Percentiles rank a stretch among this genome's conserved stretches.
These are phyloP conservation scores for Eupsilia transversa DNA, from an alignment of 2,888 invertebrate species.

Conservation along the genomic window DNA sequence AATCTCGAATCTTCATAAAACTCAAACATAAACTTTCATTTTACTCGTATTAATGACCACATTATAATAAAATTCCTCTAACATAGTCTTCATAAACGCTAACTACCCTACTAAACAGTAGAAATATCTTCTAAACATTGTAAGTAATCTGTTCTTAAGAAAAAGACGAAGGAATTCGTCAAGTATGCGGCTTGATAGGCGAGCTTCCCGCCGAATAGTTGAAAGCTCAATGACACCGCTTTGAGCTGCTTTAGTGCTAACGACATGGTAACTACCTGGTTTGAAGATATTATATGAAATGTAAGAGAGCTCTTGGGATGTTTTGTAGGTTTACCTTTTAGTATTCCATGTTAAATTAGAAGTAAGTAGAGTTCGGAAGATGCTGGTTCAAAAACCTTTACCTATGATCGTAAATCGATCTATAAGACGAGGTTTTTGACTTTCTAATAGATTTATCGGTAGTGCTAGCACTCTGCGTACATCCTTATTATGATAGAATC, in stretches of 20 bases:
- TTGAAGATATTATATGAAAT: background rate
- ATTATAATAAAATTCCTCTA: constrained; percentile 14
- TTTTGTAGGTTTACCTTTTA: background rate
- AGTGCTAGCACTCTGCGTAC: background rate
- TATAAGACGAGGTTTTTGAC: background rate
- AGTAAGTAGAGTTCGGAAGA: background rate
- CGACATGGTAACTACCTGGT: constrained; percentile 49
- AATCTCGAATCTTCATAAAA: background rate
- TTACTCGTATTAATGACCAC: background rate
- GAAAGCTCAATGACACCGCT: constrained; percentile 85
- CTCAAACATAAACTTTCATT: background rate
- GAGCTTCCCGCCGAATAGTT: constrained; percentile 79
- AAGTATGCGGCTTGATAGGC: constrained; percentile 61
- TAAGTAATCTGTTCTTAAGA: constrained; percentile 59
- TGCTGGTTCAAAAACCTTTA: too few species aligned
- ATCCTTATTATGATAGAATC: background rate
- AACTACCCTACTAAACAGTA: constrained; percentile 17
- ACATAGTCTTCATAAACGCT: constrained; percentile 22
- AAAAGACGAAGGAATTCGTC: constrained; percentile 60
- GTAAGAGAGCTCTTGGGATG: background rate
- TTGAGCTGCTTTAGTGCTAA: constrained; percentile 62
- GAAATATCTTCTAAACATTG: constrained; percentile 54
- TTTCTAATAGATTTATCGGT: background rate
- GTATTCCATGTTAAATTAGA: background rate
- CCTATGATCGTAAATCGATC: background rate